Base-by-base conservation (phyloP, 2,113 vertebrate species). In the Odobenus rosmarus region DNA sequence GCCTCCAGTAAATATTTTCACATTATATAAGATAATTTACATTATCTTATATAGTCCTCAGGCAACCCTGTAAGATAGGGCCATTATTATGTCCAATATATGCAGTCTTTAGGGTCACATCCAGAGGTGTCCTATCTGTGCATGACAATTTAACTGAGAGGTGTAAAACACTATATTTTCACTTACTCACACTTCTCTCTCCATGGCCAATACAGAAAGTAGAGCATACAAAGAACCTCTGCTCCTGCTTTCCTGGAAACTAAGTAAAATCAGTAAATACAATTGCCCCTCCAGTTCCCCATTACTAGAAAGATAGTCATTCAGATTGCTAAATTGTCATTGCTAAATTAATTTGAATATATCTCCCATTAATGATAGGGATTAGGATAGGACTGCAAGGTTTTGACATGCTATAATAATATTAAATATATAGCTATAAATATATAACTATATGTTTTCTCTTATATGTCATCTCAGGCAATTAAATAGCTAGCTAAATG, bases 201-300 rank as follows among this genome's bases (percentile, higher is more conserved):
- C 59, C 21, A 24, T 23, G n/a, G 19, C 14, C 42, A 93, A n/a
- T 12, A 36, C 59, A 92, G 69, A 64, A 97, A 95, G 31, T 62
- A 57, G 62, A 92, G 24, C 36, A 36, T 24, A 49, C 14, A 80
- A 51, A 85, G 31, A 62, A 33, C 77, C 26, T 3, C 49, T 46
- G 33, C 23, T 96, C 89, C 64, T 82, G 51, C 62, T 92, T 96
- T 92, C 59, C 57, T 77, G 57, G 72, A 95, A 87, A 71, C 51
- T 36, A 93, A 53, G 46, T 88, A 39, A 72, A 96, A 81, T 76
- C 71, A 77, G 23, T 39, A 79, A 46, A 71, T 57, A 39, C 42
- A 82, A 49, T 42, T 55, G 24, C 39, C 61, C n/a, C 24, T 88
- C 36, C 13, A 80, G 80, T 91, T 93, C 90, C 55, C 49, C 87